Percentiles rank a stretch among this genome's conserved stretches.
Evolutionary conservation across 1,140 invertebrate species (phyloP).

Genomic region (Euura saliciscinereae): DNA sequence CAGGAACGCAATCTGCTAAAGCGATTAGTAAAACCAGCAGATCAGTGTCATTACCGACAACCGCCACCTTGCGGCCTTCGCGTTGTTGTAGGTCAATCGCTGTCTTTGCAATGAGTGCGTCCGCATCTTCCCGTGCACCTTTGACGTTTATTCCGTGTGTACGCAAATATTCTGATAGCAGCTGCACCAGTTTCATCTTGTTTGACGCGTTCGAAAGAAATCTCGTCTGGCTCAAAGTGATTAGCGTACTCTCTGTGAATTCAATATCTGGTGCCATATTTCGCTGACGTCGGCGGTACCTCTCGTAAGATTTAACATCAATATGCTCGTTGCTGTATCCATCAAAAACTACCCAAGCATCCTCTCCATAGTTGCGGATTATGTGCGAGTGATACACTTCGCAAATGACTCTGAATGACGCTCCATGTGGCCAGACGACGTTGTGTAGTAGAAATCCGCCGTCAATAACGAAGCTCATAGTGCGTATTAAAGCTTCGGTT

Average conservation of each 20-base stretch:
- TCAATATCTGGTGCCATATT: slow-evolving; percentile 18
- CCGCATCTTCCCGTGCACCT: slow-evolving; percentile 17
- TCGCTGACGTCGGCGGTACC: slow-evolving; percentile 17
- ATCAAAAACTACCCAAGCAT: slow-evolving; percentile 22
- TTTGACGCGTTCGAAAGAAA: slow-evolving; percentile 22
- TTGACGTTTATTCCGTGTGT: not conserved
- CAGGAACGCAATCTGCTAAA: not conserved
- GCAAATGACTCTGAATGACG: slow-evolving; percentile 5
- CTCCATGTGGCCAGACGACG: slow-evolving; percentile 16
- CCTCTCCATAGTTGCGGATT: not conserved
- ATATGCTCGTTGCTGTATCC: slow-evolving; percentile 16
- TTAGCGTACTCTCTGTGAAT: slow-evolving; percentile 7
- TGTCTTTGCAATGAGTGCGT: slow-evolving; percentile 17
- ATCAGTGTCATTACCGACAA: slow-evolving; percentile 26
- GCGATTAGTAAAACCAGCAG: slow-evolving; percentile 20
- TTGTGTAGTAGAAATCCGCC: slow-evolving; percentile 7
- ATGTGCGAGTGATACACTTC: slow-evolving; percentile 5
- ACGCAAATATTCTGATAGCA: slow-evolving; percentile 12
- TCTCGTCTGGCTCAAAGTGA: slow-evolving; percentile 14
- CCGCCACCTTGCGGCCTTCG: not conserved
- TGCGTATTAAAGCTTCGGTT: not conserved
- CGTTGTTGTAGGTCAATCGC: slow-evolving; percentile 10
- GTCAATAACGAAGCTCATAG: slow-evolving; percentile 11
- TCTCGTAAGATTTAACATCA: slow-evolving; percentile 23
- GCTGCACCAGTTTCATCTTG: slow-evolving; percentile 21